These are phyloP conservation scores for Cyprinodon diabolis DNA, from an alignment of 2,797 vertebrate genomes.

Conservation along the genomic window DNA sequence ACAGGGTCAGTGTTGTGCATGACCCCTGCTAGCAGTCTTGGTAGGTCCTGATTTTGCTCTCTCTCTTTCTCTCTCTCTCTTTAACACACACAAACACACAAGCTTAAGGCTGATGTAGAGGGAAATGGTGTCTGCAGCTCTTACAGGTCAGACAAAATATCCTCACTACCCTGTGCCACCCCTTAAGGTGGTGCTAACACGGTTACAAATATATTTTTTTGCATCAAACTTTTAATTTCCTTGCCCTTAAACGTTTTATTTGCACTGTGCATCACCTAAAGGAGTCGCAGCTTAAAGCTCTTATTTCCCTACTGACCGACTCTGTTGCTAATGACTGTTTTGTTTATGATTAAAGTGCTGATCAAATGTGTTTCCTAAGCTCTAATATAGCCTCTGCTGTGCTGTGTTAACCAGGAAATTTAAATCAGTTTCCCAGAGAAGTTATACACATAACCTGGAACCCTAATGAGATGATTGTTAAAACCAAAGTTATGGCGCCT, in stretches of 20 bases:
- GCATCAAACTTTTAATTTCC: neutral
- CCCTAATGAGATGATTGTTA: neutral
- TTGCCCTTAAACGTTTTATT: neutral
- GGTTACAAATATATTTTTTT: neutral
- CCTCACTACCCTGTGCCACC: neutral
- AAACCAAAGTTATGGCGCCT: neutral
- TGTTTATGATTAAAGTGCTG: constrained; percentile 42
- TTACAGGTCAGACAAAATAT: constrained; percentile 68
- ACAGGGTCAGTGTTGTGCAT: constrained; percentile 99
- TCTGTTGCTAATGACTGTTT: constrained; percentile 30
- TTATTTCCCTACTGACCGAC: constrained; percentile 31
- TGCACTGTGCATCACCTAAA: constrained; percentile 58
- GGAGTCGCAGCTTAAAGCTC: constrained; percentile 30
- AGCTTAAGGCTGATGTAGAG: constrained; percentile 29
- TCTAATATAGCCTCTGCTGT: constrained; percentile 63
- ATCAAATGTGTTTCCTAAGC: constrained; percentile 47
- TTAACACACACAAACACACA: constrained; percentile 3
- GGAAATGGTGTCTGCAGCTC: constrained; percentile 39
- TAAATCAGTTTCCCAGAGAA: constrained; percentile 81
- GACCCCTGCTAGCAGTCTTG: constrained; percentile 99
- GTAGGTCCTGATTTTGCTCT: constrained; percentile 87
- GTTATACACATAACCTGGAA: constrained; percentile 6
- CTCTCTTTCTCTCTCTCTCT: constrained; percentile 11
- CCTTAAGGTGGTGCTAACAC: neutral
- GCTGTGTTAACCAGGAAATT: constrained; percentile 75